Base-by-base conservation (phyloP, 2,797 vertebrate genomes). In the Trematomus bernacchii region DNA sequence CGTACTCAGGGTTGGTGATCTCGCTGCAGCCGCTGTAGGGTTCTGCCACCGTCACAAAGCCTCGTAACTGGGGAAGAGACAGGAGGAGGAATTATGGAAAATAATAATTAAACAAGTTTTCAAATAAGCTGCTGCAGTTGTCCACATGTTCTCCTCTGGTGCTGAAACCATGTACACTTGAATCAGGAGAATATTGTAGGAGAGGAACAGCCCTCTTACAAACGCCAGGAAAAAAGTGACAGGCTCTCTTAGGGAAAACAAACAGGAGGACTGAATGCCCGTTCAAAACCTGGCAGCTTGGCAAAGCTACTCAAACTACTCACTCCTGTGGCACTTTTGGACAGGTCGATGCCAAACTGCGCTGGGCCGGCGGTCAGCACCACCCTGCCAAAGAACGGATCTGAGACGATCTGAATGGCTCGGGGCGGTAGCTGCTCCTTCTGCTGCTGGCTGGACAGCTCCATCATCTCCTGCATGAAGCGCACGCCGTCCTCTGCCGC, bases 391-490 rank as follows among this genome's bases (percentile, higher is more conserved):
- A 97, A 98, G 93, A 97, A 99, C 0, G 98, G 98, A 87, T 99
- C 97, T 0, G 98, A 99, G 80, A 98, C 94, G 11, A 99, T 99
- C 53, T 99, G 98, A 53, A 99, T 97, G 53, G 98, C 98, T 71
- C 98, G 95, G 14, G 98, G 98, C 53, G 98, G 98, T 3, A 99
- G 95, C 94, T 99, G 98, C 82, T 99, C 98, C 66, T 99, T 99
- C 78, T 99, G 98, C 66, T 99, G 98, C 91, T 99, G 98, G 90
- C 97, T 99, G 80, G 98, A 99, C 59, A 99, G 91, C 79, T 99
- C 98, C 93, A 99, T 99, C 98, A 99, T 99, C 87, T 99, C 98
- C 92, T 99, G 98, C 98, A 99, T 99, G 93, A 99, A 99, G 43
- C 98, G 95, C 80, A 99, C 92, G 1, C 98, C 98, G 6, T 99